phyloP scores from a whole-genome alignment of 2,888 invertebrate genomes.

The Odontomyia ornata region DNA sequence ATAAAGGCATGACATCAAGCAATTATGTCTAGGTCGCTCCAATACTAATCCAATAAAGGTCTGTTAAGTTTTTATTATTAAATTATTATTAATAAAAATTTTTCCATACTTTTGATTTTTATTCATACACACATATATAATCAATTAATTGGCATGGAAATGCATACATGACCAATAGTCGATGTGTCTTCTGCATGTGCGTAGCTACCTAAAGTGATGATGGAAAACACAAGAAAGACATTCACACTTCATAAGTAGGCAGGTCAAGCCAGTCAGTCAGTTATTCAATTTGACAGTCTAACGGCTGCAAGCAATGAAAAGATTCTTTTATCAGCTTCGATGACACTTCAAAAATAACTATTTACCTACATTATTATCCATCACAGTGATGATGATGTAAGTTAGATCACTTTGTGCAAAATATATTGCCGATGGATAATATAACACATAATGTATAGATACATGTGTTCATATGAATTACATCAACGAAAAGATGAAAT shows the following conservation, averaged over 20 bases:
- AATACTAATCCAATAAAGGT: not conserved
- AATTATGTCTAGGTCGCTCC: slow-evolving; percentile 16
- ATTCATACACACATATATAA: not conserved
- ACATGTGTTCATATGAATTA: too few relatives aligned
- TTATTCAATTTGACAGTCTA: not conserved
- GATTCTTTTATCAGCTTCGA: slow-evolving; percentile 19
- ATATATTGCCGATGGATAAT: not conserved
- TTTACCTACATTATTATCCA: not conserved
- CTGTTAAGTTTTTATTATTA: not conserved
- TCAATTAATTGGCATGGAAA: not conserved
- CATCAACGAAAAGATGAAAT: too few relatives aligned
- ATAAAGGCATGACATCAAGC: not conserved
- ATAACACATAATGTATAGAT: not conserved
- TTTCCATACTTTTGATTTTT: not conserved
- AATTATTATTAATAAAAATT: slow-evolving; percentile 1
- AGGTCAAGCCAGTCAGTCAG: slow-evolving; percentile 7
- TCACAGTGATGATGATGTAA: slow-evolving; percentile 1
- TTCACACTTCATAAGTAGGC: not conserved
- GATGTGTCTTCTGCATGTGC: not conserved
- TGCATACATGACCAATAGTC: not conserved
- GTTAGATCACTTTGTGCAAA: slow-evolving; percentile 4
- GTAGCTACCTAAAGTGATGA: not conserved
- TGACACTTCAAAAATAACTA: slow-evolving; percentile 7
- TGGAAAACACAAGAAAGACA: not conserved
- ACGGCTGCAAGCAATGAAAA: not conserved